Conservation (phyloP, 2,888 invertebrate genomes). For the Palloptera scutellata region DNA sequence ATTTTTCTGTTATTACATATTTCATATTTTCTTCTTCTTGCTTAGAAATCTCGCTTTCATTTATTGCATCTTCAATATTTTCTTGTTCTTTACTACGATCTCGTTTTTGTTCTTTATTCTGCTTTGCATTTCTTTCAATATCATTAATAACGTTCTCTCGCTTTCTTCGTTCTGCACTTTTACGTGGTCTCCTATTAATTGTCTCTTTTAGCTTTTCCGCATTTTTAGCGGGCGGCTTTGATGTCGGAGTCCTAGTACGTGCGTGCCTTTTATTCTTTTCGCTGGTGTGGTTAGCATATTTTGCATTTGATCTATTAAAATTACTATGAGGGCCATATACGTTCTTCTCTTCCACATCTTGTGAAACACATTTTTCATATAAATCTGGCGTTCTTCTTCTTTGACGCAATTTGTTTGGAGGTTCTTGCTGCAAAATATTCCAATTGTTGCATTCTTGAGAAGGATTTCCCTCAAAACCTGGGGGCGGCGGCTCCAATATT, state of each 20-base stretch:
- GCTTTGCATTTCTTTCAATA: not conserved
- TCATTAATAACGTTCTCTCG: slow-evolving; percentile 12
- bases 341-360: slow-evolving; percentile 39
- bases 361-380: slow-evolving; percentile 39
- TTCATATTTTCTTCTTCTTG: slow-evolving; percentile 12
- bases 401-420: slow-evolving; percentile 18
- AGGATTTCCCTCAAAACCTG: slow-evolving; percentile 51
- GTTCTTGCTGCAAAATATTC: slow-evolving; percentile 34
- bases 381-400: slow-evolving; percentile 38
- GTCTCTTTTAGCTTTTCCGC: slow-evolving; percentile 30
- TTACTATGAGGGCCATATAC: slow-evolving; percentile 30
- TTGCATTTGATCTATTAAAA: slow-evolving; percentile 34
- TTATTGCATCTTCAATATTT: slow-evolving; percentile 3
- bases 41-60: not conserved
- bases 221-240: slow-evolving; percentile 30
- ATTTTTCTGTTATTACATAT: slow-evolving; percentile 11
- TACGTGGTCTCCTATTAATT: slow-evolving; percentile 9
- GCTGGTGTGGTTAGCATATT: slow-evolving; percentile 21
- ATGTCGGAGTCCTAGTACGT: slow-evolving; percentile 37
- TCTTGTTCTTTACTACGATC: slow-evolving; percentile 18
- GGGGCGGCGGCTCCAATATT: slow-evolving; percentile 51
- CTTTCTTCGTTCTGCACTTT: slow-evolving; percentile 18
- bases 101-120: slow-evolving; percentile 20
- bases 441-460: slow-evolving; percentile 30
- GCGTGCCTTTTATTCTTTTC: slow-evolving; percentile 37